Evolutionary conservation across 2,888 invertebrate species (phyloP), one percentile per base, ranked within the genome.

Genomic region (Drosophila atripex): DNA sequence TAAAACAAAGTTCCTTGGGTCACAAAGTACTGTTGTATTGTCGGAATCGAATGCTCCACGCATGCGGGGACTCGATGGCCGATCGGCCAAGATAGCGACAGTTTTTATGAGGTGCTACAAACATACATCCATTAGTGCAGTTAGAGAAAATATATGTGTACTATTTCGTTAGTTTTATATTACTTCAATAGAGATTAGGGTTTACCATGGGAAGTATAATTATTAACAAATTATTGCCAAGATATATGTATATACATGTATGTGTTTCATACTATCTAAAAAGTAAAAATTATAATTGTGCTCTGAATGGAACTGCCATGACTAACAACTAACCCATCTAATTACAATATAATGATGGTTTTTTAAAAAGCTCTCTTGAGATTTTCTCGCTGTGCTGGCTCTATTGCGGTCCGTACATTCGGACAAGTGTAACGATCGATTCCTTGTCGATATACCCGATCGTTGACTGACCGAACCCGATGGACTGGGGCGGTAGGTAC

Each of bases 381-480:
- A 53, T 25, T 53, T 63, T 50, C 39, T 61, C 28, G 5, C 63
- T 30, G 61, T 63, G 61, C 14, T 35, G 28, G 60, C n/a, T n/a
- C n/a, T n/a, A n/a, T n/a, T n/a, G n/a, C 51, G 51, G 57, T 46
- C 46, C 8, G 32, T 28, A 46, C 41, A 46, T 68, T 39, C 35
- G 49, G 53, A 56, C 66, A 45, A 66, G 65, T 51, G 21, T 64
- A 52, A 65, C 64, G 66, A 64, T 64, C 64, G 66, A 65, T 65
- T 64, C 64, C 64, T 64, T 64, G 60, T 60, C 66, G 21, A 66
- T 55, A 47, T 43, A 47, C 49, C 59, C 71, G 59, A 59, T 71
- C 57, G 54, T 47, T 57, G 59, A 51, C 23, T 21, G 47, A 47
- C 39, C 58, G 21, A 63, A 54, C 50, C 23, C 57, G 35, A 46